These are phyloP conservation scores for Chloroclystis v-ata DNA, from an alignment of 2,888 invertebrate genomes.

Conservation along the genomic window DNA sequence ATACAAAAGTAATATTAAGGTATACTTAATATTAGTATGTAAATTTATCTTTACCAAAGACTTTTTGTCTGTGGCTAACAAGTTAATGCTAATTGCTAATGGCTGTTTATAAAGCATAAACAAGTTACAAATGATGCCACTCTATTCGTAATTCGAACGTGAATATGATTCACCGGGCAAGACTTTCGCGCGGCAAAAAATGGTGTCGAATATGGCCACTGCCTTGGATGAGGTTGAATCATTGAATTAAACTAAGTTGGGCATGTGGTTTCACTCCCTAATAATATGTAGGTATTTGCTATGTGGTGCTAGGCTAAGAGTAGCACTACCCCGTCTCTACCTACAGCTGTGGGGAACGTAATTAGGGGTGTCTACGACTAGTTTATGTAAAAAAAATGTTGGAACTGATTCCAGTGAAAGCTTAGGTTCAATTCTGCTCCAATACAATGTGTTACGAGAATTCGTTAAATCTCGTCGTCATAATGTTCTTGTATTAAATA, in stretches of 20 bases:
- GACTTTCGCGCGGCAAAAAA: slow-evolving; percentile 59
- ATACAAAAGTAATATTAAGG: too few species aligned
- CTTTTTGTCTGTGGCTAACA: too few species aligned
- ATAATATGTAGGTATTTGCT: too few species aligned
- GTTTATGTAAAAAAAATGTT: too few species aligned
- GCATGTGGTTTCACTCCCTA: too few species aligned
- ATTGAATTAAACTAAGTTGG: not conserved
- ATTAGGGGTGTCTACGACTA: too few species aligned
- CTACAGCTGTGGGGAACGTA: too few species aligned
- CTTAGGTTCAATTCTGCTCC: slow-evolving; percentile 7
- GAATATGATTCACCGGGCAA: slow-evolving; percentile 63
- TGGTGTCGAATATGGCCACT: slow-evolving; percentile 29
- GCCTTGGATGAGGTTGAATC: not conserved
- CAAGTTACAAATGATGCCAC: not conserved
- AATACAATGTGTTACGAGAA: slow-evolving; percentile 13
- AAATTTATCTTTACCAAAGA: too few species aligned
- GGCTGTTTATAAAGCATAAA: not conserved
- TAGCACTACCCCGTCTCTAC: too few species aligned
- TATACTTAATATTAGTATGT: too few species aligned
- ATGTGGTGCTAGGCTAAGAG: too few species aligned
- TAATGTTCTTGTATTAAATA: slow-evolving; percentile 1
- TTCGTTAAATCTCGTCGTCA: slow-evolving; percentile 2
- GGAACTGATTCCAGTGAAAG: slow-evolving; percentile 27
- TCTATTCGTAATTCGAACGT: slow-evolving; percentile 40
- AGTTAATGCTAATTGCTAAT: not conserved